Evolutionary conservation across 2,888 invertebrate genomes (phyloP), one percentile per base, ranked within the genome.

Genomic region (Catocala fraxini): DNA sequence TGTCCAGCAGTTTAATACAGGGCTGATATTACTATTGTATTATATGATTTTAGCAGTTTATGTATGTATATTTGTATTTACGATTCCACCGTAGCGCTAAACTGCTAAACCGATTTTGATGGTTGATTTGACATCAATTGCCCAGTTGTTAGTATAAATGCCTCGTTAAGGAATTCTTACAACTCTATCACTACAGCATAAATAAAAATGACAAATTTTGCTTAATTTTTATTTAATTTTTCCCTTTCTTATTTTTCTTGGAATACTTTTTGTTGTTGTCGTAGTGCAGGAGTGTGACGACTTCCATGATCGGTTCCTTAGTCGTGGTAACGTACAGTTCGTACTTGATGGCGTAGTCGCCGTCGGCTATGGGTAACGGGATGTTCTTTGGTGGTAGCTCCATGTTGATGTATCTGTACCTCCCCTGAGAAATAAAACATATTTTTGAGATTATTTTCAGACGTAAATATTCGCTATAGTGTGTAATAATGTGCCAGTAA

Each of bases 371-470:
- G 0, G 82, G 82, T 1, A 84, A 33, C 0, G 83, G 84, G 0
- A 82, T 66, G 57, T 81, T 76, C 55, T 77, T 83, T 0, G 84
- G 83, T 0, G 83, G 84, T 1, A 84, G 57, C 12, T 81, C 81
- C 75, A 84, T 76, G 59, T 84, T 84, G 11, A 59, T 56, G 49
- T 77, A 79, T 0, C 34, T 51, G 53, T 83, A 84, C 46, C 48
- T 69, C 3, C 51, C 76, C 84, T 84, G 66, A 11, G 5, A 49
- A 61, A 5, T 0, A 1, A 54, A 15, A 6, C 13, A 25, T 34
- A 49, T 5, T 39, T 39, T 6, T n/a, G n/a, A 39, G 35, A 39
- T 39, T 4, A 3, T 25, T 0, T 25, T 25, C 1, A 39, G 12
- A 34, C 15, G 1, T 25, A 4, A 25, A 25, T 25, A 4, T 25